These are phyloP conservation scores for Noctuana brunneofusca DNA, from an alignment of 2,888 invertebrate genomes.

Conservation along the genomic window DNA sequence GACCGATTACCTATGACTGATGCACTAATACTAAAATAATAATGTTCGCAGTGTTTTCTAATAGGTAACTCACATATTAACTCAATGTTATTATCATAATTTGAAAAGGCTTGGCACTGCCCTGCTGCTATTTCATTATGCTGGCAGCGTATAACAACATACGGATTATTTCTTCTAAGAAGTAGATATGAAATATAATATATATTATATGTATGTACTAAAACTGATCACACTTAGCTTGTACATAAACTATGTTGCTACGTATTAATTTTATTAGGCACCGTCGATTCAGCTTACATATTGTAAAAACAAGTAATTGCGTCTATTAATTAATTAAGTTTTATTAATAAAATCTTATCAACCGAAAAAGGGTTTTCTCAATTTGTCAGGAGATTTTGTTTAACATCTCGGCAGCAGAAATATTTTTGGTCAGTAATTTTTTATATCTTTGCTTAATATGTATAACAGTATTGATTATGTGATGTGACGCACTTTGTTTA, in stretches of 20 bases:
- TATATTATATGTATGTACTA: constrained; percentile 15
- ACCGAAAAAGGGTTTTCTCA: too few species aligned
- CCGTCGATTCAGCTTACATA: constrained; percentile 73
- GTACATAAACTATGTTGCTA: constrained; percentile 22
- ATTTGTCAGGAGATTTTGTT: too few species aligned
- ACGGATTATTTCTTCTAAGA: background rate
- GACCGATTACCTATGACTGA: too few species aligned
- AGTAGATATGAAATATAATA: background rate
- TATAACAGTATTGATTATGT: background rate
- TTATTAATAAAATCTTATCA: too few species aligned
- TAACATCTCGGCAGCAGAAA: too few species aligned
- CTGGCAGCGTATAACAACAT: background rate
- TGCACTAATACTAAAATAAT: too few species aligned
- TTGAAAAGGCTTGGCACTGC: too few species aligned
- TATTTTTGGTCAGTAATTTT: background rate
- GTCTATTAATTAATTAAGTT: too few species aligned
- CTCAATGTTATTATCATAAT: too few species aligned
- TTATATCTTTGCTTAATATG: background rate
- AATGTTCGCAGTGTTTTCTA: too few species aligned
- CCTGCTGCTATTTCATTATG: too few species aligned
- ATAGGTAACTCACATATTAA: too few species aligned
- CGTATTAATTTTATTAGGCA: constrained; percentile 51
- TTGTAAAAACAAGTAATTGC: constrained; percentile 47
- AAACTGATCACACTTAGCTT: constrained; percentile 23
- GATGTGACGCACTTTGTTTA: constrained; percentile 36